Evolutionary conservation across 2,888 invertebrate genomes (phyloP), one percentile per base, ranked within the genome.

Genomic region (Cheiracanthium punctorium): DNA sequence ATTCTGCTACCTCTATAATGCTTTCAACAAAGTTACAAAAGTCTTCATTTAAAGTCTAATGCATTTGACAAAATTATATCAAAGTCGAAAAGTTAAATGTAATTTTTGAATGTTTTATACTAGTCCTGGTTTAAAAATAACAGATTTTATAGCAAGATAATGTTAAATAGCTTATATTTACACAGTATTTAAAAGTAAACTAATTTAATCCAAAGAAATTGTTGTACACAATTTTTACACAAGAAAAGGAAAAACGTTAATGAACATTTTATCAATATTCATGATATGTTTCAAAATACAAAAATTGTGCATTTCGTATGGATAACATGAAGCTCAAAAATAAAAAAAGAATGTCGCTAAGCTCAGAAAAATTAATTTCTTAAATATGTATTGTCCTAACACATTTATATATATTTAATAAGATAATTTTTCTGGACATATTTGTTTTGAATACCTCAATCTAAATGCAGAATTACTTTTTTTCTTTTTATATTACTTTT

Each of bases 251-350:
- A 67, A 67, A n/a, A 30, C 29, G 4, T 30, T 30, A 12, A 67
- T 32, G 1, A 30, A 30, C n/a, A 58, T 58, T 48, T 24, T 17
- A 20, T 58, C 12, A 58, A 58, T 58, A 24, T 52, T 58, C 20
- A 33, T 73, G 73, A 73, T 73, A 73, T 73, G 73, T 73, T 48
- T 52, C 30, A 33, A 32, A 73, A 73, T 58, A 58, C 32, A 52
- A 73, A 72, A 73, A 73, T 73, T 73, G 73, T 73, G 73, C 73
- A 58, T 72, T 72, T 73, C 29, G 29, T 72, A 20, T 32, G 29
- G 10, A 33, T 37, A 7, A 33, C 20, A 69, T n/a, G 20, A 69
- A 20, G 37, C 37, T 69, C 33, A 69, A 37, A 69, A 69, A 69
- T 69, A 20, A 69, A n/a, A 69, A 30, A 30, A 32, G 14, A 14